Conservation (phyloP, 2,113 vertebrate genomes). For the Cyphomyrus discorhynchus region DNA sequence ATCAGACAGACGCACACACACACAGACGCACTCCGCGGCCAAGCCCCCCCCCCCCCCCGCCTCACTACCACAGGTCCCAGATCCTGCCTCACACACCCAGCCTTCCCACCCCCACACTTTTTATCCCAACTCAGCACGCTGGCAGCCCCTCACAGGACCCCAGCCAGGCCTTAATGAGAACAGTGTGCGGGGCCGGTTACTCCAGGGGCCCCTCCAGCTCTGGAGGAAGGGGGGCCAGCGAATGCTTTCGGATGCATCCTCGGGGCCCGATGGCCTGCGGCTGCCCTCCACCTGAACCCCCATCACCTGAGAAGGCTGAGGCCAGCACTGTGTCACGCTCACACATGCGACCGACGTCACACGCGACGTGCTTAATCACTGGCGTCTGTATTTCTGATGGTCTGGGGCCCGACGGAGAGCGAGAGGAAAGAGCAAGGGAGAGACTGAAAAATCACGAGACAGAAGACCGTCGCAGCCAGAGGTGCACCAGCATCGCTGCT, state of each 20-base stretch:
- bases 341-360: not conserved
- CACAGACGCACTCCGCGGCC: not conserved
- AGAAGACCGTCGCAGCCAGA: not conserved
- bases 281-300: not conserved
- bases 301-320: not conserved
- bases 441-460: not conserved
- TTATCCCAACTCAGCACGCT: conserved; percentile 3
- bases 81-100: not conserved
- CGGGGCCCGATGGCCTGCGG: not conserved
- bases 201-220: conserved; percentile 5
- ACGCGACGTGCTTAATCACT: not conserved
- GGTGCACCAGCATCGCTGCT: no score
- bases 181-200: conserved; percentile 35
- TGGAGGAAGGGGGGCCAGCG: not conserved
- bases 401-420: not conserved
- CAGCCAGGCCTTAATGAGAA: conserved; percentile 50
- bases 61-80: not conserved
- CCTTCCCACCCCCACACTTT: conserved; percentile 18
- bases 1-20: conserved; percentile 27
- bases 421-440: not conserved
- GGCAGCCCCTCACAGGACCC: not conserved
- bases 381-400: not conserved
- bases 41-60: not conserved
- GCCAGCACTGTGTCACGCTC: not conserved
- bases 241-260: not conserved